Evolutionary conservation across 2,113 vertebrate genomes (phyloP), one percentile per base, ranked within the genome.

Genomic region (Istiophorus platypterus): DNA sequence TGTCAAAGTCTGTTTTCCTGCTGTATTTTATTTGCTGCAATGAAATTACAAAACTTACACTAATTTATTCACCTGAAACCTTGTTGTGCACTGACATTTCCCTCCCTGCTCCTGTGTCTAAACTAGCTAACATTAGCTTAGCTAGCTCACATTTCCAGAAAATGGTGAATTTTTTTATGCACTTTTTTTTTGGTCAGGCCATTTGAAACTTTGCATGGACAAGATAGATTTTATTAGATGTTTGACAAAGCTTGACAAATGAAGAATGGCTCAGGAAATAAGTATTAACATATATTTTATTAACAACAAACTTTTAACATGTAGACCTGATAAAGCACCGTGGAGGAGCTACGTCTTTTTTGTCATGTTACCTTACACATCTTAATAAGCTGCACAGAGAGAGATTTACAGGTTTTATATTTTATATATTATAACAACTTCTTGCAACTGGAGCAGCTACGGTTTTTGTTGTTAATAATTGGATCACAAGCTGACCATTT

Each of bases 1-100:
- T 62, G 74, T 66, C 29, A 62, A 37, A 20, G 22, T 34, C 5
- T 24, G 45, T 61, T 47, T 29, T 2, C 64, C 66, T 76, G 52
- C 45, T 66, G 9, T 37, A 22, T 61, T 81, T 39, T 17, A 62
- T 59, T 61, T 58, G 26, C 20, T 34, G 37, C 24, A 45, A 26
- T 13, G 3, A 11, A 22, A 63, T 63, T 22, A 22, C 14, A 29
- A 57, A n/a, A n/a, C 18, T 45, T 70, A 18, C 14, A 5, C 17
- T 7, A 24, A 72, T 70, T n/a, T 59, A 54, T 62, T 78, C 27
- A 56, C 20, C 52, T 39, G 42, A n/a, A 45, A 20, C 17, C 9
- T 34, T 27, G 52, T 31, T 39, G 34, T 41, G 52, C n/a, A 11
- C 20, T 54, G 6, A 54, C 22, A 24, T 54, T 34, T 11, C 9